These are phyloP conservation scores for Rotaria macrura DNA, from an alignment of 2,888 invertebrate species.

Conservation along the genomic window DNA sequence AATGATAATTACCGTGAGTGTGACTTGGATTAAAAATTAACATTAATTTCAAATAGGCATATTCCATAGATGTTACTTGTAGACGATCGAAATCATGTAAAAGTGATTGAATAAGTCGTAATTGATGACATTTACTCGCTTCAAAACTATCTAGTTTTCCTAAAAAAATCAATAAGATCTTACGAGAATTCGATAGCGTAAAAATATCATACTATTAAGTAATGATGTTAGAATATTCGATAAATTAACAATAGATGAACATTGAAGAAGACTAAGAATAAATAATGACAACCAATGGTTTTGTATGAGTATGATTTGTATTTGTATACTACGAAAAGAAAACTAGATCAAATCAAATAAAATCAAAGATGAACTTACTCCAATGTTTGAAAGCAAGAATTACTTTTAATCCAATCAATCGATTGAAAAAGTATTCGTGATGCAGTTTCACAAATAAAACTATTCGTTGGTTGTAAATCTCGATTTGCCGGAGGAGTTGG, in stretches of 20 bases:
- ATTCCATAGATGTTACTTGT: conserved; percentile 23
- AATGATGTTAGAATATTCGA: conserved; percentile 18
- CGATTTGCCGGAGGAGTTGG: neutral
- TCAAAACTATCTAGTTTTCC: conserved; percentile 19
- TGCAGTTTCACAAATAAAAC: conserved; percentile 31
- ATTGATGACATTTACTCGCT: conserved; percentile 14
- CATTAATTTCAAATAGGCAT: conserved; percentile 32
- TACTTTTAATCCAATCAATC: conserved; percentile 32
- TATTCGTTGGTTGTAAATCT: neutral
- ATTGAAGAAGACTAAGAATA: conserved; percentile 28
- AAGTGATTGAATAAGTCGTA: conserved; percentile 23
- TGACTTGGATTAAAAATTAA: conserved; percentile 21
- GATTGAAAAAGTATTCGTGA: conserved; percentile 31
- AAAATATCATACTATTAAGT: neutral
- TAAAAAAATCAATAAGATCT: neutral
- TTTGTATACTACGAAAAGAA: conserved; percentile 14
- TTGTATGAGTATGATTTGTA: conserved; percentile 30
- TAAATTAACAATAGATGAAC: conserved; percentile 24
- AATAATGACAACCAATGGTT: conserved; percentile 32
- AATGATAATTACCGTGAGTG: neutral
- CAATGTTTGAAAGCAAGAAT: conserved; percentile 26
- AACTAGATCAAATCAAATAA: neutral
- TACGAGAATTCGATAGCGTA: neutral
- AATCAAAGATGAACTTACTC: neutral
- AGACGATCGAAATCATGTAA: conserved; percentile 29